Conservation (phyloP, 2,888 invertebrate genomes). For the Chrysolina americana region DNA sequence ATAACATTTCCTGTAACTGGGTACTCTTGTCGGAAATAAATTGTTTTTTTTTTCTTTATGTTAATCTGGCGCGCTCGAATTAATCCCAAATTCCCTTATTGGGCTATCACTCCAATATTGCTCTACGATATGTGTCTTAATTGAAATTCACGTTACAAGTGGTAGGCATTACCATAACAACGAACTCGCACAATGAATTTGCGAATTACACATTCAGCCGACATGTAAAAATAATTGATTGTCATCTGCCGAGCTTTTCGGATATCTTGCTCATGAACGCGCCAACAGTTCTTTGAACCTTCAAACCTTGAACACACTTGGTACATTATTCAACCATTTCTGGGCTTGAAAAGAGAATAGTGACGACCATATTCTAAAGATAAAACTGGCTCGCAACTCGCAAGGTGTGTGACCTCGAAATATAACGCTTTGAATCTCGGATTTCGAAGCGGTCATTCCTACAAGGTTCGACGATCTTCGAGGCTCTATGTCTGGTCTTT, state of each 20-base stretch:
- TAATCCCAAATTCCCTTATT: too few species aligned
- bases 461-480: constrained; percentile 26
- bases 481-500: constrained; percentile 16
- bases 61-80: too few species aligned
- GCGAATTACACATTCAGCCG: constrained; percentile 8
- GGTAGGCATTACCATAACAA: background rate
- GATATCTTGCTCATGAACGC: constrained; percentile 3
- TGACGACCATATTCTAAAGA: constrained; percentile 23
- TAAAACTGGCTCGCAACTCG: constrained; percentile 27
- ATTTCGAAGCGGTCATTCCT: constrained; percentile 43
- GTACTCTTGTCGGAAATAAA: too few species aligned
- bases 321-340: constrained; percentile 13
- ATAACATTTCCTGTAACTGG: too few species aligned
- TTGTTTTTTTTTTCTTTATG: too few species aligned
- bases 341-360: constrained; percentile 4
- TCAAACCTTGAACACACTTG: constrained; percentile 18
- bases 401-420: constrained; percentile 48
- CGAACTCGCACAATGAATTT: background rate
- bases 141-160: background rate
- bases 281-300: constrained; percentile 8
- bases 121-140: background rate
- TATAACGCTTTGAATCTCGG: constrained; percentile 38
- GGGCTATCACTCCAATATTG: background rate
- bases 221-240: background rate
- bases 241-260: constrained; percentile 1